Base-by-base conservation (phyloP, 2,888 invertebrate species). In the Lypha dubia region DNA sequence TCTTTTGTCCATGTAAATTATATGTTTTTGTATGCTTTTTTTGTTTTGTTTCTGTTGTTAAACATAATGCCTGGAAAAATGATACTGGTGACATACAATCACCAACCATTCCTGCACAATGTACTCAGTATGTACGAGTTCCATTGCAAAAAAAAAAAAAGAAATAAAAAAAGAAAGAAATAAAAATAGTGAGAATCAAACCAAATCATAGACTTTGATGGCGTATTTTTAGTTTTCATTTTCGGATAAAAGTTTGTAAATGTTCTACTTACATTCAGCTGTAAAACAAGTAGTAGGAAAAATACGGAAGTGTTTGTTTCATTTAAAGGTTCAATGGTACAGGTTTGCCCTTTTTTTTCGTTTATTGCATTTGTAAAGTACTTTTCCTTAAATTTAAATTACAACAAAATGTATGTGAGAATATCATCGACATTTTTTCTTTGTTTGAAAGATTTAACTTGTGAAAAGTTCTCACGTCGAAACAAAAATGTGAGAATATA, bases 41-140 rank as follows among this genome's bases (percentile, higher is more conserved):
- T 17, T 4, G n/a, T 46, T 17, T 46, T 41, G 4, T 53, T 70
- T 11, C 9, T 46, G 0, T 49, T 51, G 49, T 51, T 58, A 15
- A 11, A 74, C 9, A 63, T 24, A 58, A 28, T 58, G 77, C 53
- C 68, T 63, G 67, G 71, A 68, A 79, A 71, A 62, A 62, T 74
- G 74, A 74, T 83, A 79, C 79, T 79, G 74, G 79, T 83, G 83
- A 79, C 83, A 83, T 41, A 83, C 44, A 75, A 68, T 74, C 63
- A 62, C 32, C 46, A 62, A 74, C 73, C 75, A 80, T 67, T 32
- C 11, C 44, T 63, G 62, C 17, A 71, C 35, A 71, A 65, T 65
- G 68, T 15, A n/a, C n/a, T n/a, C n/a, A n/a, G n/a, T n/a, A 20
- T 38, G 56, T 11, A 17, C n/a, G n/a, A n/a, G n/a, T 65, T 35